These are phyloP conservation scores for Loripinus fragilis DNA, from an alignment of 2,888 invertebrate species.

Conservation along the genomic window DNA sequence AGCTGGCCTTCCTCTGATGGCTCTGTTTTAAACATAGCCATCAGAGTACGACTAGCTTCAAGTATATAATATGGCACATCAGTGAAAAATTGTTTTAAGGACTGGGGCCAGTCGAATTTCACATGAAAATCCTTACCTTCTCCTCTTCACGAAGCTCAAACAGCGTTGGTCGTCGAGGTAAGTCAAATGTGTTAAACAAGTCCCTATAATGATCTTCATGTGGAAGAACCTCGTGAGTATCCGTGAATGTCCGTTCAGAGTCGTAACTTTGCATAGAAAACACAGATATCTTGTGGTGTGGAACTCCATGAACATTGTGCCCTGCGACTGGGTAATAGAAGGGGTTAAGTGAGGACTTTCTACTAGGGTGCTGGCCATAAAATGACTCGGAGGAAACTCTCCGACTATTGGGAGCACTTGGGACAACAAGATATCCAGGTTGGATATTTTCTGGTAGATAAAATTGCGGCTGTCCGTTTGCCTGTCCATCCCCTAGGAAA, in stretches of 20 bases:
- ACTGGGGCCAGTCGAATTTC: too few relatives aligned
- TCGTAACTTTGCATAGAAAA: conserved; percentile 43
- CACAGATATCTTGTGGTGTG: conserved; percentile 51
- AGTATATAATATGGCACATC: too few relatives aligned
- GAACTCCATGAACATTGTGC: background rate
- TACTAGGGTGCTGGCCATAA: conserved; percentile 41
- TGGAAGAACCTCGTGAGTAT: conserved; percentile 91
- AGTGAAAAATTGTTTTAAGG: too few relatives aligned
- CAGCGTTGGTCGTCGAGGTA: conserved; percentile 80
- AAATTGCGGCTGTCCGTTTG: conserved; percentile 2
- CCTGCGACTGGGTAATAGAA: conserved; percentile 32
- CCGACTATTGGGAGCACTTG: conserved; percentile 34
- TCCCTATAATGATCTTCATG: conserved; percentile 90
- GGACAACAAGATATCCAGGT: conserved; percentile 38
- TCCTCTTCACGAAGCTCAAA: conserved; percentile 81
- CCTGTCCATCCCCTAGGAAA: conserved; percentile 18
- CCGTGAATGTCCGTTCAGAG: conserved; percentile 56
- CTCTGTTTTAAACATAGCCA: too few relatives aligned
- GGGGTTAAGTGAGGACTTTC: conserved; percentile 53
- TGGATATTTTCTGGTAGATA: conserved; percentile 24
- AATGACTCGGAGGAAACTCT: conserved; percentile 43
- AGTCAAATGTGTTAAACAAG: conserved; percentile 51
- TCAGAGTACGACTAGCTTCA: too few relatives aligned
- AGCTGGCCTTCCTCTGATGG: too few relatives aligned
- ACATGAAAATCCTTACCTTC: conserved; percentile 47